Evolutionary conservation across 2,888 invertebrate species (phyloP).

Genomic region (Germaria angustata): DNA sequence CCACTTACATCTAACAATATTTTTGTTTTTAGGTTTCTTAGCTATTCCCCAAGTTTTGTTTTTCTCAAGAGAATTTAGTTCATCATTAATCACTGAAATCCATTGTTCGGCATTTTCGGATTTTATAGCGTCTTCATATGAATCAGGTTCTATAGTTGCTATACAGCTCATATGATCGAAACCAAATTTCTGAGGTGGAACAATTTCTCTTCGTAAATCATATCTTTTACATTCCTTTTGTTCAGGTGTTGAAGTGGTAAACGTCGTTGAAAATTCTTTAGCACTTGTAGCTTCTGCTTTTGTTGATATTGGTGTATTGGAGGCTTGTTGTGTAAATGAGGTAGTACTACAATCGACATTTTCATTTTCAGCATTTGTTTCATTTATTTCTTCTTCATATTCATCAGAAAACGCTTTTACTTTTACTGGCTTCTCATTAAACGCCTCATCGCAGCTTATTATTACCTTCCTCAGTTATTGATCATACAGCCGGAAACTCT

Average conservation of each 20-base stretch:
- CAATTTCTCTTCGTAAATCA: constrained; percentile 21
- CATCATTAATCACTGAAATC: constrained; percentile 67
- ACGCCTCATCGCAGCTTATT: constrained; percentile 38
- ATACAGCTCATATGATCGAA: constrained; percentile 2
- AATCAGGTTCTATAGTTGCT: constrained; percentile 56
- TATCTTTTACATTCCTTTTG: neutral
- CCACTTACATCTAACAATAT: constrained; percentile 52
- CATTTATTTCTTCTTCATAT: constrained; percentile 11
- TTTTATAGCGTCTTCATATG: constrained; percentile 6
- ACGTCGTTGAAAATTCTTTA: too few species aligned
- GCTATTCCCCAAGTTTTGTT: constrained; percentile 64
- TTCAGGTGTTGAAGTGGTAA: too few species aligned
- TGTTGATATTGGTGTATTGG: constrained; percentile 23
- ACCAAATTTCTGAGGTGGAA: constrained; percentile 36
- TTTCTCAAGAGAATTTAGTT: constrained; percentile 49
- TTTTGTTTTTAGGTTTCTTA: constrained; percentile 52
- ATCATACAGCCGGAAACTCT: too few species aligned
- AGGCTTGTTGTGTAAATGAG: constrained; percentile 18
- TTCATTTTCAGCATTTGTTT: neutral
- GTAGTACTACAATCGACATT: neutral
- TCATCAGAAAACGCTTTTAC: neutral
- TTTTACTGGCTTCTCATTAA: constrained; percentile 44
- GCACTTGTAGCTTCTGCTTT: too few species aligned
- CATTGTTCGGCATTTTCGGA: constrained; percentile 56
- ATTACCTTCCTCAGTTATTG: constrained; percentile 5